Evolutionary conservation across 2,888 invertebrate genomes (phyloP).

Genomic region (Rhodophaea formosa): DNA sequence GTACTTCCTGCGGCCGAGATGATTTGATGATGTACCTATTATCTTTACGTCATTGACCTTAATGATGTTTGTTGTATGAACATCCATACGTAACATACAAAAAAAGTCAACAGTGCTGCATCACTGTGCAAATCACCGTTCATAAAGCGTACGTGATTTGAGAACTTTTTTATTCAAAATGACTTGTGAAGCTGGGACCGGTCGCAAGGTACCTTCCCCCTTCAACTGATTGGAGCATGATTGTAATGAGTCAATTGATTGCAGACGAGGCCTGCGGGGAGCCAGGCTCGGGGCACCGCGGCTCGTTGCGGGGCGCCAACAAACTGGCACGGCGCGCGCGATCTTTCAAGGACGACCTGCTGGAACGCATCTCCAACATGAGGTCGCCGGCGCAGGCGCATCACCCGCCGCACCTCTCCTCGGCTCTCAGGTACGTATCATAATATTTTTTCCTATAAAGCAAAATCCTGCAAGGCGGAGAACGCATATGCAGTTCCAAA

Average conservation of each 20-base stretch:
- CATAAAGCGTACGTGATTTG: not conserved
- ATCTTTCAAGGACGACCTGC: slow-evolving; percentile 95
- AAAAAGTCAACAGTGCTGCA: too few species aligned
- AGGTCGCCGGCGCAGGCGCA: slow-evolving; percentile 87
- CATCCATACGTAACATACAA: too few species aligned
- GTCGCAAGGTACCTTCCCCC: not conserved
- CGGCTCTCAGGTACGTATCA: slow-evolving; percentile 61
- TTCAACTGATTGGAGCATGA: not conserved
- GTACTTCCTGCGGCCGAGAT: too few species aligned
- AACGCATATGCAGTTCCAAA: too few species aligned
- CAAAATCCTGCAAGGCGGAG: too few species aligned
- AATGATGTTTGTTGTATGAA: too few species aligned
- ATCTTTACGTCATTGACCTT: too few species aligned
- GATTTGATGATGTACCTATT: too few species aligned
- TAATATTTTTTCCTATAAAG: not conserved
- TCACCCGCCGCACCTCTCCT: slow-evolving; percentile 70
- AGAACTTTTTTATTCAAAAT: not conserved
- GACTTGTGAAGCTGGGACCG: not conserved
- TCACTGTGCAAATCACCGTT: too few species aligned
- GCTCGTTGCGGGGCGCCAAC: slow-evolving; percentile 88
- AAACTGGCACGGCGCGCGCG: slow-evolving; percentile 93
- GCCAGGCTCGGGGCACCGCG: slow-evolving; percentile 86
- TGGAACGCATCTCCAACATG: slow-evolving; percentile 95
- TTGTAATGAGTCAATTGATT: slow-evolving; percentile 33
- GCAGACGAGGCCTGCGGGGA: slow-evolving; percentile 76